A percentile compares a stretch with the other conserved stretches of the same genome.
These are phyloP conservation scores for Probaryconus sp. DNA, from an alignment of 1,140 invertebrate species.

Conservation along the genomic window DNA sequence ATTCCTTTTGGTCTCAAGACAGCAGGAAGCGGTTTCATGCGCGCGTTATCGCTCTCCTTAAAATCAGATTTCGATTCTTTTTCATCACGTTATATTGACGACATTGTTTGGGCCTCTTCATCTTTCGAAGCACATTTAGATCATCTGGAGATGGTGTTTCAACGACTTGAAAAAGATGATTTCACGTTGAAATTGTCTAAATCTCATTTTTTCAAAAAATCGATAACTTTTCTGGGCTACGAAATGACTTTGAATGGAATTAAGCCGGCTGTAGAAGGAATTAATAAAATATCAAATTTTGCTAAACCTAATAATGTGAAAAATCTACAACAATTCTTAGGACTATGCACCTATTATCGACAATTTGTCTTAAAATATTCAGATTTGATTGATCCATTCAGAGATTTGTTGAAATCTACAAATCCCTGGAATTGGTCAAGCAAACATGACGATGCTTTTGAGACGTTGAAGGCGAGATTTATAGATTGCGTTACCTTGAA, in stretches of 20 bases:
- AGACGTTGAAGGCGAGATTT: slow-evolving; percentile 25
- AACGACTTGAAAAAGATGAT: slow-evolving; percentile 1
- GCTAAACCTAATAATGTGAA: slow-evolving; percentile 48
- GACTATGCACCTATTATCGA: slow-evolving; percentile 26
- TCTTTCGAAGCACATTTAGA: background rate
- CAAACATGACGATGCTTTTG: slow-evolving; percentile 12
- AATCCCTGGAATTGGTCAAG: slow-evolving; percentile 16
- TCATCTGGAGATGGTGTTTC: background rate
- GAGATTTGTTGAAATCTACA: slow-evolving; percentile 18
- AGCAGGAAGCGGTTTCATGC: slow-evolving; percentile 16
- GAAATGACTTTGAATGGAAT: slow-evolving; percentile 61
- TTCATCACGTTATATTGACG: slow-evolving; percentile 24
- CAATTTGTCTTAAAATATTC: slow-evolving; percentile 19
- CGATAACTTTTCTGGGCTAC: slow-evolving; percentile 64
- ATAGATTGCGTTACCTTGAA: slow-evolving; percentile 6
- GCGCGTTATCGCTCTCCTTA: slow-evolving; percentile 2
- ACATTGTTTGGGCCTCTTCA: slow-evolving; percentile 3
- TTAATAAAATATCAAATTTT: slow-evolving; percentile 65
- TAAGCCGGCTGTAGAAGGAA: slow-evolving; percentile 62
- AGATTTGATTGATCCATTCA: slow-evolving; percentile 10
- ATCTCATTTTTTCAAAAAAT: slow-evolving; percentile 13
- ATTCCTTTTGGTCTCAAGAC: slow-evolving; percentile 67
- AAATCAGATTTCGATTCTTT: background rate
- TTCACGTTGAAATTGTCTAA: slow-evolving; percentile 20
- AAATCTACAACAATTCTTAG: slow-evolving; percentile 26